Conservation (phyloP, 2,113 vertebrate genomes). For the Chamaea fasciata region DNA sequence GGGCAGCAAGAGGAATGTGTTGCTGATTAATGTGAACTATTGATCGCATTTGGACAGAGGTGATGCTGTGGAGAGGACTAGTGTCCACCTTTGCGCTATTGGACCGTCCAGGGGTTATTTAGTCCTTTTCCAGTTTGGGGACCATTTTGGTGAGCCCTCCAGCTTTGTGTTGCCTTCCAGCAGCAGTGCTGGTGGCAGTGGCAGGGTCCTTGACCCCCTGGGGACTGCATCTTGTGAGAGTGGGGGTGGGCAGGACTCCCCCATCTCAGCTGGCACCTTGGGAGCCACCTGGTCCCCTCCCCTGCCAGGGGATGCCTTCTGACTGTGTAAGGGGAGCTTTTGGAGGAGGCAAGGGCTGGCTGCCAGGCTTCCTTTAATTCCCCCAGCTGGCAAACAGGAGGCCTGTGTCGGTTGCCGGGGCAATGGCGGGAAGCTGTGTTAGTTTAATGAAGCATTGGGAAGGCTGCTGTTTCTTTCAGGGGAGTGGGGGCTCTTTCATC, state of each 20-base stretch:
- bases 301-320: not conserved
- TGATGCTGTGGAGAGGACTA: not conserved
- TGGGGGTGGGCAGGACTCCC: not conserved
- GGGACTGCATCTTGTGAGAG: not conserved
- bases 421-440: conserved; percentile 54
- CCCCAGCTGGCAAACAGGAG: conserved; percentile 63
- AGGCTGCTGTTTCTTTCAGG: conserved; percentile 39
- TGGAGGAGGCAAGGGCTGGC: not conserved
- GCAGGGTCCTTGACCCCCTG: not conserved
- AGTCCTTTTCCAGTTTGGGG: not conserved
- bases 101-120: not conserved
- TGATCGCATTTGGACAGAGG: not conserved
- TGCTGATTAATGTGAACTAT: not conserved
- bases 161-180: not conserved
- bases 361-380: conserved; percentile 60
- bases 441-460: conserved; percentile 58
- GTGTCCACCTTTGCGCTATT: rapidly evolving
- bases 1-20: not conserved
- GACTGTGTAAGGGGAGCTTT: not conserved
- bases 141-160: not conserved
- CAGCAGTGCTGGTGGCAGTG: not conserved
- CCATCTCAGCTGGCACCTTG: not conserved
- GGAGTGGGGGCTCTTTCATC: not conserved
- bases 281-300: not conserved
- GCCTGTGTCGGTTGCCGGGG: conserved; percentile 53